Conservation (phyloP, 2,797 vertebrate species). For the Podarcis siculus region DNA sequence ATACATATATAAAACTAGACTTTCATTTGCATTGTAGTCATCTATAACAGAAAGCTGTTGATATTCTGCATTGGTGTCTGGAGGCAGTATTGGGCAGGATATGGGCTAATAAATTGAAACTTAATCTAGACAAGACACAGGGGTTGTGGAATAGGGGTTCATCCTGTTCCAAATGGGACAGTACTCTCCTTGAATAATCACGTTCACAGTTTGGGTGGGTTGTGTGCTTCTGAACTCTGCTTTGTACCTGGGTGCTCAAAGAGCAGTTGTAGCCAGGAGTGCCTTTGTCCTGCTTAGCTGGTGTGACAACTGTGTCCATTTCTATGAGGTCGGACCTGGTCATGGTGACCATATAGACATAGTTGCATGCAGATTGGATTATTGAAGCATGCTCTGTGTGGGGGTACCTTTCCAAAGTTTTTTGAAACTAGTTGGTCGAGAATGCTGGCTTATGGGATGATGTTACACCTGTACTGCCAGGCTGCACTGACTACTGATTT, state of each 20-base stretch:
- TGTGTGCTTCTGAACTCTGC: background rate
- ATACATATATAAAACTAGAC: background rate
- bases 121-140: background rate
- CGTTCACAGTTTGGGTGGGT: background rate
- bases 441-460: too few species aligned
- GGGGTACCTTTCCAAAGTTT: too few species aligned
- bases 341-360: too few species aligned
- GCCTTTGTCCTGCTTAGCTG: background rate
- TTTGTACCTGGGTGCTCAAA: background rate
- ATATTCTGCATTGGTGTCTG: too few species aligned
- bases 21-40: background rate
- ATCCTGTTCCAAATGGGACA: background rate
- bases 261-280: background rate
- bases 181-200: background rate
- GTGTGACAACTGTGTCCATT: background rate
- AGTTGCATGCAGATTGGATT: too few species aligned
- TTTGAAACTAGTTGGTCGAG: too few species aligned
- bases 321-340: background rate
- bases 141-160: background rate
- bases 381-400: too few species aligned
- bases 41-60: too few species aligned
- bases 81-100: too few species aligned
- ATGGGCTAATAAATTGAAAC: background rate
- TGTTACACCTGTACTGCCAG: too few species aligned
- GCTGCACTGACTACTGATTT: too few species aligned